These are phyloP conservation scores for Alethe castanea DNA, from an alignment of 2,113 vertebrate genomes.

Conservation along the genomic window DNA sequence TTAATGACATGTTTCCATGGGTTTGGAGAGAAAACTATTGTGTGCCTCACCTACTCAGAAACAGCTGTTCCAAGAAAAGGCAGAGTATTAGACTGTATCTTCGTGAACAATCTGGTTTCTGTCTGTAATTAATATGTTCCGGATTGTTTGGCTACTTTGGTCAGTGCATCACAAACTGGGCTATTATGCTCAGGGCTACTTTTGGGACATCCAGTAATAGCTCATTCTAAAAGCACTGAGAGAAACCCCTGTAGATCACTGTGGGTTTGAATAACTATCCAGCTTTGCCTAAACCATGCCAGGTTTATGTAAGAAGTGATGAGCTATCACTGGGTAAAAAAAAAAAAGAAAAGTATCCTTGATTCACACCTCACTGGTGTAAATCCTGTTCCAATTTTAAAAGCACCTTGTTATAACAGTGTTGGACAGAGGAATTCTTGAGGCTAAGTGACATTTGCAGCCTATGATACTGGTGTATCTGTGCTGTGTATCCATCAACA, in stretches of 20 bases:
- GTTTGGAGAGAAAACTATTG: neutral
- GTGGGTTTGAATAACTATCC: neutral
- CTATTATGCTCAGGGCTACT: conserved; percentile 23
- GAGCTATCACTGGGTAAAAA: conserved; percentile 22
- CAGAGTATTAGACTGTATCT: conserved; percentile 4
- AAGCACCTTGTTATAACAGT: conserved; percentile 64
- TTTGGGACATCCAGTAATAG: conserved; percentile 19
- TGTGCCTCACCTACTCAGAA: conserved; percentile 29
- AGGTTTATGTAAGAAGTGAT: conserved; percentile 55
- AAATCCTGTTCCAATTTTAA: conserved; percentile 58
- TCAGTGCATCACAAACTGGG: conserved; percentile 12
- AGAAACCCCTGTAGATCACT: conserved; percentile 26
- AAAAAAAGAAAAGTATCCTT: neutral
- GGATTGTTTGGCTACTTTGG: conserved; percentile 42
- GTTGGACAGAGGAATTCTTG: conserved; percentile 61
- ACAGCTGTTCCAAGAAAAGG: conserved; percentile 26
- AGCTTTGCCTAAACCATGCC: conserved; percentile 31
- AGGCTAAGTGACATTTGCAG: conserved; percentile 66
- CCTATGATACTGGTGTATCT: conserved; percentile 51
- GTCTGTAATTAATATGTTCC: conserved; percentile 53
- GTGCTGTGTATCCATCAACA: conserved; percentile 54
- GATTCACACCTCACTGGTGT: conserved; percentile 54
- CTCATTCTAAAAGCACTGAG: conserved; percentile 3
- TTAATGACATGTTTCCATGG: fast-evolving
- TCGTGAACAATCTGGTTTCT: conserved; percentile 59